These are phyloP conservation scores for Notarius quadriscutis DNA, from an alignment of 2,113 vertebrate species.

Conservation along the genomic window DNA sequence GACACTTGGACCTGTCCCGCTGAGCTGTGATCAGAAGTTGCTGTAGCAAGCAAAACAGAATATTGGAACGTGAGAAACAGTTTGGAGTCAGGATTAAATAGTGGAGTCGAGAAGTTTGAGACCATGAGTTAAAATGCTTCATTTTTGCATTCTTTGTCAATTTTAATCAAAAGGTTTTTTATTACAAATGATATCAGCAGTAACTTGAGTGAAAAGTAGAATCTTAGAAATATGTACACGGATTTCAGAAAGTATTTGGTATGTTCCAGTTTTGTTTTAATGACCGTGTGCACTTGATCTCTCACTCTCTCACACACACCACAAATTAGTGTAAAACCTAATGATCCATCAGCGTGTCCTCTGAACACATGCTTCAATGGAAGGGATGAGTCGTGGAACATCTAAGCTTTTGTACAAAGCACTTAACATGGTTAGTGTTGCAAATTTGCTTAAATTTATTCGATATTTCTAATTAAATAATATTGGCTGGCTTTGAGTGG, in stretches of 20 bases:
- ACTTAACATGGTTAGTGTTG: too few relatives aligned
- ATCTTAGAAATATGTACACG: too few relatives aligned
- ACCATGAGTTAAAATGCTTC: not conserved
- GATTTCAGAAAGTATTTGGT: not conserved
- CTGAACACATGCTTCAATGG: not conserved
- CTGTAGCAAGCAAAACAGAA: not conserved
- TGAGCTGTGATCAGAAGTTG: not conserved
- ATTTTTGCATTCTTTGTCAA: not conserved
- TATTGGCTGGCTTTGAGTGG: too few relatives aligned
- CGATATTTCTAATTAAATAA: too few relatives aligned
- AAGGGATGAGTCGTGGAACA: not conserved
- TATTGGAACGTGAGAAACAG: not conserved
- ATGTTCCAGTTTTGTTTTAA: not conserved
- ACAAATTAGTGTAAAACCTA: not conserved
- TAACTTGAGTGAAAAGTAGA: too few relatives aligned
- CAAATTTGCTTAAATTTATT: too few relatives aligned
- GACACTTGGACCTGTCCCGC: not conserved
- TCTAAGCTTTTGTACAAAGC: too few relatives aligned
- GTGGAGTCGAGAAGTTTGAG: not conserved
- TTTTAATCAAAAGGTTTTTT: not conserved
- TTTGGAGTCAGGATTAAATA: not conserved
- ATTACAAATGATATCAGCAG: too few relatives aligned
- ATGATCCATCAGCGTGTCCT: not conserved
- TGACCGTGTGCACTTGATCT: not conserved
- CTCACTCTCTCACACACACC: not conserved